Conservation (phyloP, 2,113 vertebrate genomes). For the Malurus elegans region DNA sequence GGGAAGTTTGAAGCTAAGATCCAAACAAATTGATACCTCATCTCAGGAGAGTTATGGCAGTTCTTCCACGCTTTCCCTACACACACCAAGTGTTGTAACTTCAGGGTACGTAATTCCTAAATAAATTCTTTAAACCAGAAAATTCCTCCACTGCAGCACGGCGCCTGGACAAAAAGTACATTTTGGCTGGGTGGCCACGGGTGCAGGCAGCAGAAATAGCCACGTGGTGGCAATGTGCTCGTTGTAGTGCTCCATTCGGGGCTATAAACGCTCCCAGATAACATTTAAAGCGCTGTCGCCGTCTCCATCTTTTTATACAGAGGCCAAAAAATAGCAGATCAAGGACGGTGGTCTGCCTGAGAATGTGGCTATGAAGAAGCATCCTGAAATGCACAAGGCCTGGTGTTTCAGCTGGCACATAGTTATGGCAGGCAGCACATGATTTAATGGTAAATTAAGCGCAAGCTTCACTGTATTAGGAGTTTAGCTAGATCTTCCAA, state of each 20-base stretch:
- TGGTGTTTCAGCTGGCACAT: not conserved
- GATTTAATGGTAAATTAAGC: not conserved
- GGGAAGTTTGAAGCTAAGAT: not conserved
- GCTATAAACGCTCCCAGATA: not conserved
- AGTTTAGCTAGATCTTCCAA: not conserved
- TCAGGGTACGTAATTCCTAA: not conserved
- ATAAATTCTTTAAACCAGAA: not conserved
- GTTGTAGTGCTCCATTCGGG: not conserved
- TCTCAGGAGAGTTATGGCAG: not conserved
- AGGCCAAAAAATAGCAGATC: not conserved
- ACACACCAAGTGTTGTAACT: not conserved
- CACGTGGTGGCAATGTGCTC: conserved; percentile 21
- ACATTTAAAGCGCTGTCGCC: not conserved
- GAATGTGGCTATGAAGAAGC: not conserved
- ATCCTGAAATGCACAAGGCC: not conserved
- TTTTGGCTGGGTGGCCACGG: fast-evolving
- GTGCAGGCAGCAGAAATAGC: not conserved
- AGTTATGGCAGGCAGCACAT: fast-evolving
- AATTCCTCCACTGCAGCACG: fast-evolving
- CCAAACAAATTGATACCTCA: not conserved
- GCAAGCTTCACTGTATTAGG: not conserved
- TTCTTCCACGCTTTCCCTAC: not conserved
- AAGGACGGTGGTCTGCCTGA: not conserved
- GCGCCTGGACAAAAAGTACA: fast-evolving
- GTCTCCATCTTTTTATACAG: not conserved